Conservation (phyloP, 2,113 vertebrate genomes). For the Rhombomys opimus region DNA sequence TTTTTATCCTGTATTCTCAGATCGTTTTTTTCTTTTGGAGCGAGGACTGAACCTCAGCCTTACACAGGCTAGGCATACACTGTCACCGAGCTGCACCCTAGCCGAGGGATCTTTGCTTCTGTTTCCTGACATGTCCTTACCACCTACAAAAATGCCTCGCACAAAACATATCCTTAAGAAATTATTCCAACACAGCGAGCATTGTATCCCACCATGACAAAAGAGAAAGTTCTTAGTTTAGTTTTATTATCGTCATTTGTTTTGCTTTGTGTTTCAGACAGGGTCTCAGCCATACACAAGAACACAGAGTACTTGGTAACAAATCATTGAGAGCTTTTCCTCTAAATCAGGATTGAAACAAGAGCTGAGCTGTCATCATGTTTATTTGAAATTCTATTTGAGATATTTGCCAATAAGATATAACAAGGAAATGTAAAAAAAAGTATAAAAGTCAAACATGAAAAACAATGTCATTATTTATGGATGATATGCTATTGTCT, state of each 20-base stretch:
- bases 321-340: neutral
- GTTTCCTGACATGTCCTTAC: neutral
- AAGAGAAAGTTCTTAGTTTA: neutral
- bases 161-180: neutral
- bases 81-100: neutral
- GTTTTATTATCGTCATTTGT: neutral
- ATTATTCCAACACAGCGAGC: neutral
- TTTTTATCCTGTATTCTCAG: neutral
- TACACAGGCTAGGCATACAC: neutral
- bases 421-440: neutral
- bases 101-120: neutral
- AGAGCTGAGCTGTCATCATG: neutral
- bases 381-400: constrained; percentile 11
- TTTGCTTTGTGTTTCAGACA: neutral
- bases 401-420: neutral
- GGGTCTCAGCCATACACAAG: neutral
- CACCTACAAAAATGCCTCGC: neutral
- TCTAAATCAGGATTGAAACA: constrained; percentile 36
- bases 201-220: neutral
- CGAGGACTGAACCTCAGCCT: neutral
- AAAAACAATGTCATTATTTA: constrained; percentile 48
- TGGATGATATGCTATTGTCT: neutral
- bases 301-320: neutral
- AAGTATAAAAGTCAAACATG: constrained; percentile 3
- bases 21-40: neutral